These are phyloP conservation scores for Dicrostonyx torquatus DNA, from an alignment of 2,797 vertebrate genomes.

Conservation along the genomic window DNA sequence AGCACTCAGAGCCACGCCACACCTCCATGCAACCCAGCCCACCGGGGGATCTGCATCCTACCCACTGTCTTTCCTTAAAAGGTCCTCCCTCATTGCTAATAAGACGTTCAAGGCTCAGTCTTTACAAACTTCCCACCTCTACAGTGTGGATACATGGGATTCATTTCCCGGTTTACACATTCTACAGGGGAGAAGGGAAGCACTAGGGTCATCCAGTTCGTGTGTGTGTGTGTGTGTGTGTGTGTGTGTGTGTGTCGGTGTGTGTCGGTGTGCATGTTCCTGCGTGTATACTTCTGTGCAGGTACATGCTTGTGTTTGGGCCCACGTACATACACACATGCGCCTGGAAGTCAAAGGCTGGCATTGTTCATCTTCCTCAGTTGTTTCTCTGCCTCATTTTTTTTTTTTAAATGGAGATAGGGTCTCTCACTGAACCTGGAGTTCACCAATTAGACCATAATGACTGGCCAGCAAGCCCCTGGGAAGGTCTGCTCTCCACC, in stretches of 20 bases:
- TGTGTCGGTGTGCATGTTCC: no score
- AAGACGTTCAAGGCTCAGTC: neutral
- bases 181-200: neutral
- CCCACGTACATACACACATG: neutral
- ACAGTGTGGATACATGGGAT: neutral
- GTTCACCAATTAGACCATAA: neutral
- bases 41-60: neutral
- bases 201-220: neutral
- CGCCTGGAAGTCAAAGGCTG: neutral
- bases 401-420: neutral
- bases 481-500: neutral
- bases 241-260: no score
- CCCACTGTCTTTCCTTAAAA: neutral
- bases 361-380: neutral
- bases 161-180: neutral
- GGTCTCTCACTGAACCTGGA: neutral
- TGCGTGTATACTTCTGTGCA: neutral
- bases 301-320: neutral
- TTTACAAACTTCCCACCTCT: neutral
- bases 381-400: neutral
- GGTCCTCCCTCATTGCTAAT: neutral
- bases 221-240: no score
- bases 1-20: no score
- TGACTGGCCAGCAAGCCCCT: neutral
- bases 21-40: neutral